These are phyloP conservation scores for Agrochola lota DNA, from an alignment of 2,888 invertebrate genomes.

Conservation along the genomic window DNA sequence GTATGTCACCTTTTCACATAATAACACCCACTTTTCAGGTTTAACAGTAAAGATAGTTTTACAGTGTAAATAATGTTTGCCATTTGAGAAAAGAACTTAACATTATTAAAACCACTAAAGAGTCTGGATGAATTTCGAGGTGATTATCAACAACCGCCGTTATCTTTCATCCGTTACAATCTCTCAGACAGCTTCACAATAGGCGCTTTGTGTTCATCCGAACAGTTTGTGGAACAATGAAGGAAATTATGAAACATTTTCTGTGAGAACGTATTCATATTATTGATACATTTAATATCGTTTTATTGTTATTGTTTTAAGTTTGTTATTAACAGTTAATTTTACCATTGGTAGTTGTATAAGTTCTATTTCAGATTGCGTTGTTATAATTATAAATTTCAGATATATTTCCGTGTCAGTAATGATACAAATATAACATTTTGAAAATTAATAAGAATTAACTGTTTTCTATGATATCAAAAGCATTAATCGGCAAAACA, in stretches of 20 bases:
- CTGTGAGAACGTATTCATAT: slow-evolving; percentile 3
- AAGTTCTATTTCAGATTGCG: not conserved
- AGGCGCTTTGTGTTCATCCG: slow-evolving; percentile 6
- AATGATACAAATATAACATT: not conserved
- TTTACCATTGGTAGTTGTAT: not conserved
- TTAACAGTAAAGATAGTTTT: too few species aligned
- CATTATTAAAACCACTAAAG: not conserved
- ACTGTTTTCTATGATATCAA: not conserved
- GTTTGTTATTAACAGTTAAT: not conserved
- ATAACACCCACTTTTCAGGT: too few species aligned
- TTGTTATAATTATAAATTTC: not conserved
- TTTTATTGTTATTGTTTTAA: slow-evolving; percentile 2
- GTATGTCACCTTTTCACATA: not conserved
- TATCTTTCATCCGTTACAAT: slow-evolving; percentile 16
- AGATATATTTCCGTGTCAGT: not conserved
- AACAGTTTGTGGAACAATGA: slow-evolving; percentile 1
- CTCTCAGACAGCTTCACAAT: slow-evolving; percentile 23
- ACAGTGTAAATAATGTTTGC: not conserved
- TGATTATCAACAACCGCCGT: not conserved
- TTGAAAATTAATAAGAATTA: not conserved
- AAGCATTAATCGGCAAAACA: too few species aligned
- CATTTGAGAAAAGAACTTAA: not conserved
- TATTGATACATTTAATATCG: not conserved
- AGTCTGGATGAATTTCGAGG: not conserved
- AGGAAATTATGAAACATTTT: slow-evolving; percentile 13